Evolutionary conservation across 2,888 invertebrate species (phyloP), one percentile per base, ranked within the genome.

Genomic region (Cerastis rubricosa): DNA sequence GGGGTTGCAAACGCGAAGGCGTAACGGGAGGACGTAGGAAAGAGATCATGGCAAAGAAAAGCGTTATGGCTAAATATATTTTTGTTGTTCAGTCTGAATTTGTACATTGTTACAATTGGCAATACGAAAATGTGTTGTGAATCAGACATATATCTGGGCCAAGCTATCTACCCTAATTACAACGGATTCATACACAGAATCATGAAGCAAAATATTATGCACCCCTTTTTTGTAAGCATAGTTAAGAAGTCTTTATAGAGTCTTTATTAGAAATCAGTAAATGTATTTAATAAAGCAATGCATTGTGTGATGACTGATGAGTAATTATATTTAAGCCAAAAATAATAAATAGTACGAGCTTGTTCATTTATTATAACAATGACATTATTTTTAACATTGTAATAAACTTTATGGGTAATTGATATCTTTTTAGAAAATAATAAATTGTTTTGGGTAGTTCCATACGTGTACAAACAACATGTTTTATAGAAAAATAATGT

Each of bases 1-100:
- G 14, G 19, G 47, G 11, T 70, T 51, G 35, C 61, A 54, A 40
- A 61, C 35, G 40, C 19, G 14, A 35, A 45, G 35, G 51, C 45
- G 5, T 19, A 29, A n/a, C 51, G n/a, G 29, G 9, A n/a, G 40
- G 47, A 77, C 29, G 19, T 40, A 43, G 25, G 14, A 40, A 61
- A 51, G 17, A 29, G 17, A n/a, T 40, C 7, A n/a, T 14, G 9
- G 22, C 45, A 54, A 54, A 49, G 12, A 63, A 70, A 47, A 29
- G 17, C 7, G 6, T 64, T 63, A 2, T 35, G 40, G n/a, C 17
- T 35, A 51, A 12, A 19, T n/a, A 47, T 43, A 29, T 7, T 45
- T 65, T 47, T 40, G 17, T 68, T 14, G 12, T 64, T 77, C 63
- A 47, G 47, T 71, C 64, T 77, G 29, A 71, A 64, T 65, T 77